A percentile compares a stretch with the other conserved stretches of the same genome.
Evolutionary conservation across 2,888 invertebrate species (phyloP).

Genomic region (Masnerella sp.): DNA sequence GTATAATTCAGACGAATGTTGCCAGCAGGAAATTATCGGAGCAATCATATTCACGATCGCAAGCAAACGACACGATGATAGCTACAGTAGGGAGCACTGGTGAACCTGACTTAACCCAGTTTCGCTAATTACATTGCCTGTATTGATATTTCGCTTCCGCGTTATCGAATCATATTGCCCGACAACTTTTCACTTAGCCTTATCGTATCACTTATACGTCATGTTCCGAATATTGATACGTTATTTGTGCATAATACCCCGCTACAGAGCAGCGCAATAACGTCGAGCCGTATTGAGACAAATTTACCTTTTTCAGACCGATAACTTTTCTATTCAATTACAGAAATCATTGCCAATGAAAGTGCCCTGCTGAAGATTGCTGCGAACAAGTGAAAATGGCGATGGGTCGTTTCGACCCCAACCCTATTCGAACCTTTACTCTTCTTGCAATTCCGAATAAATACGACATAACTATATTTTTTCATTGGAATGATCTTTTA

Average conservation of each 20-base stretch:
- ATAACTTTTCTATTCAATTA: no score
- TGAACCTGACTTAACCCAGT: constrained; percentile 57
- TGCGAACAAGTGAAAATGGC: no score
- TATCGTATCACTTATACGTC: constrained; percentile 43
- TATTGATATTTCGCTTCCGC: constrained; percentile 51
- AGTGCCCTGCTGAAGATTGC: no score
- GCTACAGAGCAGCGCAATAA: constrained; percentile 23
- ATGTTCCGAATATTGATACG: constrained; percentile 47
- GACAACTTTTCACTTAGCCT: constrained; percentile 46
- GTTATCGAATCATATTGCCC: constrained; percentile 43
- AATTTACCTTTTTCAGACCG: no score
- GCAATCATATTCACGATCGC: constrained; percentile 58
- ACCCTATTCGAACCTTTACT: no score
- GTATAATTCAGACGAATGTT: constrained; percentile 58
- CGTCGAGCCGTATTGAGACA: constrained; percentile 10
- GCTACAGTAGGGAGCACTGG: constrained; percentile 46
- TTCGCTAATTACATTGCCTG: constrained; percentile 53
- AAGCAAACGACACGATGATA: constrained; percentile 56
- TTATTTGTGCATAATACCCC: constrained; percentile 32
- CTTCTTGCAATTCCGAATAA: no score
- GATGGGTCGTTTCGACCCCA: no score
- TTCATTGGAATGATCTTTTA: no score
- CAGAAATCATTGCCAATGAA: no score
- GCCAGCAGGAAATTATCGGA: constrained; percentile 58
- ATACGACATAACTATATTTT: no score